These are phyloP conservation scores for Mya arenaria DNA, from an alignment of 1,140 invertebrate genomes.

Conservation along the genomic window DNA sequence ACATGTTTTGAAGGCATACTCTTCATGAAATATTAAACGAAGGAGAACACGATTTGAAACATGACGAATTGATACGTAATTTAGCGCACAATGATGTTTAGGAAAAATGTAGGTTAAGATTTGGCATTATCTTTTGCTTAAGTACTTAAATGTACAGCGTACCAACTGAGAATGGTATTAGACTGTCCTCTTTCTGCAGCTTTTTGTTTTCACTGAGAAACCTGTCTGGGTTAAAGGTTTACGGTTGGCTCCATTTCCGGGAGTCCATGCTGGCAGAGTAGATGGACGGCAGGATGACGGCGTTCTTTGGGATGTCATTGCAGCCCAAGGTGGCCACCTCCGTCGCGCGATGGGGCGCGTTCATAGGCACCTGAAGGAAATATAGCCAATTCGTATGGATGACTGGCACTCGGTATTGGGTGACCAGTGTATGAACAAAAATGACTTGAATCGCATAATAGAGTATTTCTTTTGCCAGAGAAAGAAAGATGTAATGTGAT, in stretches of 20 bases:
- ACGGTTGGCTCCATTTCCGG: too few species aligned
- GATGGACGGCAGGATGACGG: constrained; percentile 76
- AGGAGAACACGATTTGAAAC: too few species aligned
- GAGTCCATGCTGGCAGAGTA: constrained; percentile 77
- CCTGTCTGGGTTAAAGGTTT: background rate
- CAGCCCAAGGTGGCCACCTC: constrained; percentile 69
- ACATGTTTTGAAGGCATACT: too few species aligned
- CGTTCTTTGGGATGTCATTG: constrained; percentile 75
- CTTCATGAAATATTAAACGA: too few species aligned
- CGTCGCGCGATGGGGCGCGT: constrained; percentile 72
- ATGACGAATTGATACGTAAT: too few species aligned
- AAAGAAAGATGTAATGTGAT: background rate
- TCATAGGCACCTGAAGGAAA: constrained; percentile 73
- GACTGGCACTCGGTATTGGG: background rate
- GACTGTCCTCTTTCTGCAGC: background rate
- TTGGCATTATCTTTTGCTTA: too few species aligned
- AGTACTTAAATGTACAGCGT: too few species aligned
- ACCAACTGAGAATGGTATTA: background rate
- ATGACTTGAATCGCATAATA: background rate
- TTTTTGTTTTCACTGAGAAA: constrained; percentile 1
- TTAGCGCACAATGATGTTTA: too few species aligned
- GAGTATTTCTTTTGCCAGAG: background rate
- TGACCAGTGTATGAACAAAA: background rate
- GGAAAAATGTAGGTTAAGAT: too few species aligned
- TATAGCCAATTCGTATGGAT: too few species aligned